phyloP scores from a whole-genome alignment of 2,113 vertebrate species.

The Urocynchramus pylzowi region DNA sequence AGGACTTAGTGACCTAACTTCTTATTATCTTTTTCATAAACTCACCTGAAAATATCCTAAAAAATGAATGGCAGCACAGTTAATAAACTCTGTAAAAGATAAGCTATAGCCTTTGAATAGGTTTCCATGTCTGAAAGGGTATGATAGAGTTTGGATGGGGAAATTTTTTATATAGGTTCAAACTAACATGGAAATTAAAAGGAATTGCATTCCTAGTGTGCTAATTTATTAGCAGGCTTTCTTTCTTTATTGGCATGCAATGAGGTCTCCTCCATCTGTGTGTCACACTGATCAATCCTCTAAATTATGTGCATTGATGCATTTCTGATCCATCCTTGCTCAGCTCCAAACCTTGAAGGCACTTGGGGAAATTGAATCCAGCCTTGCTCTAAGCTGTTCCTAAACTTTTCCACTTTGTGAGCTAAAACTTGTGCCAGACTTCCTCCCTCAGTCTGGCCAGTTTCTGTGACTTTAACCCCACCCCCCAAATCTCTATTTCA shows the following conservation, averaged over 20 bases:
- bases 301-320: neutral
- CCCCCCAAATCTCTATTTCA: neutral
- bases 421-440: neutral
- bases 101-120: neutral
- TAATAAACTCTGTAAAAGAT: neutral
- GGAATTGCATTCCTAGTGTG: neutral
- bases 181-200: neutral
- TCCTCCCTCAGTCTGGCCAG: neutral
- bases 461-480: neutral
- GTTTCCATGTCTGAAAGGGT: neutral
- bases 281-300: neutral
- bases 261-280: neutral
- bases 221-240: neutral
- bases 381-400: neutral
- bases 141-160: neutral
- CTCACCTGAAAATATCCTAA: neutral
- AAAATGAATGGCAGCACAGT: neutral
- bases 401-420: neutral
- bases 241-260: neutral
- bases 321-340: neutral
- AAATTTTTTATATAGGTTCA: neutral
- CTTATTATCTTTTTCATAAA: neutral
- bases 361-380: neutral
- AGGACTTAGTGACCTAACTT: neutral
- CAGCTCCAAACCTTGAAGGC: neutral